Base-by-base conservation (phyloP, 2,888 invertebrate genomes). In the Nysson spinosus region DNA sequence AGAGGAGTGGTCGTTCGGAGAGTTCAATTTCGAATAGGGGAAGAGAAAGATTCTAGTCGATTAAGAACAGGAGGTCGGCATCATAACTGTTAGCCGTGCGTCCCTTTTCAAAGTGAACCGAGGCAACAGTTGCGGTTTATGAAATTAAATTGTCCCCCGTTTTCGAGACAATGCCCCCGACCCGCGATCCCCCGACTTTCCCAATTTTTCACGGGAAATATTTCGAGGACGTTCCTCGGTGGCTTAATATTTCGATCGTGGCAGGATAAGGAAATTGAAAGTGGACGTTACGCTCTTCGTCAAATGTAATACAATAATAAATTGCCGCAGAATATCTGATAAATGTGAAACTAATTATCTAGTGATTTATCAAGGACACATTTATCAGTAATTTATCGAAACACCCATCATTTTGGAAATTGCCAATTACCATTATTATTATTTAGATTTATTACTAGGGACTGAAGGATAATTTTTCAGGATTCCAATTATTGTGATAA, bases 91-190 rank as follows among this genome's bases (percentile, higher is more conserved):
- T 82, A 83, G 80, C 79, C 73, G 76, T 72, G 78, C 72, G 75
- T 75, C 75, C 80, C 80, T 78, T 84, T 84, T 82, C 75, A 71
- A 77, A 79, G 75, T 77, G 81, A 84, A 84, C 83, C 78, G 84
- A 78, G 84, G 85, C 80, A 86, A 85, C 85, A 86, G 86, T 86
- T 86, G 86, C 83, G 85, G 85, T 87, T 86, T 87, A 86, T 86
- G 85, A 86, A 86, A 86, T 86, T 84, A 85, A 85, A 84, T 85
- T 80, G 81, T 75, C 77, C 82, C 73, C 70, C 77, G 79, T 28
- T 49, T 49, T 58, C 77, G 74, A 70, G 79, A 79, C 77, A 72
- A n/a, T n/a, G n/a, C n/a, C n/a, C n/a, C 76, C 73, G 77, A 75
- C 69, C 72, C 67, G 61, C 73, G 44, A 51, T 62, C 63, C 61